A percentile compares a stretch with the other conserved stretches of the same genome.
phyloP scores from a whole-genome alignment of 2,888 invertebrate species.

The Helicoverpa assulta region DNA sequence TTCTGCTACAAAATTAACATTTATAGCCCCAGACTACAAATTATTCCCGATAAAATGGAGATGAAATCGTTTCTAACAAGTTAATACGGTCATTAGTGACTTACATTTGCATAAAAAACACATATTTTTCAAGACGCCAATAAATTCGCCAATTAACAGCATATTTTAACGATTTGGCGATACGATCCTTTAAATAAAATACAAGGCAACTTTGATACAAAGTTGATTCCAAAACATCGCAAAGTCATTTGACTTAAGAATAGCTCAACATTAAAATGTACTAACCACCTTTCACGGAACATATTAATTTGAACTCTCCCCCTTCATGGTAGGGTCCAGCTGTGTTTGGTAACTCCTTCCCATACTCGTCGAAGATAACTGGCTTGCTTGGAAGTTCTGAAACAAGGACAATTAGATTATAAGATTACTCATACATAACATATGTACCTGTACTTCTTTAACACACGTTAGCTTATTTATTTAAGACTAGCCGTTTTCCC shows the following conservation, averaged over 20 bases:
- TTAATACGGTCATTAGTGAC: slow-evolving; percentile 35
- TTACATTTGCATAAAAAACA: slow-evolving; percentile 14
- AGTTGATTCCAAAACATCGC: too few species aligned
- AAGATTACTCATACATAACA: neutral
- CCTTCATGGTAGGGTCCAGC: slow-evolving; percentile 95
- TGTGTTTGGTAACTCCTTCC: slow-evolving; percentile 90
- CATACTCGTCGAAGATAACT: slow-evolving; percentile 93
- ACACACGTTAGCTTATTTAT: too few species aligned
- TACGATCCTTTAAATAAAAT: neutral
- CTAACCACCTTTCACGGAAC: slow-evolving; percentile 93
- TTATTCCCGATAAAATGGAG: slow-evolving; percentile 45
- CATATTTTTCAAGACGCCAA: neutral
- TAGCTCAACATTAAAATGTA: slow-evolving; percentile 21
- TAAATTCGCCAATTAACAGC: neutral
- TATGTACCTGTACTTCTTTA: too few species aligned
- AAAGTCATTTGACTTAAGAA: too few species aligned
- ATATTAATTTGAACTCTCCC: slow-evolving; percentile 93
- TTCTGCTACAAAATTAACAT: slow-evolving; percentile 53
- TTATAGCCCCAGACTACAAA: slow-evolving; percentile 43
- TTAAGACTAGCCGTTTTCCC: too few species aligned
- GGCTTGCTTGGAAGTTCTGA: slow-evolving; percentile 94
- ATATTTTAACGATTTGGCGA: neutral
- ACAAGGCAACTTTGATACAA: too few species aligned
- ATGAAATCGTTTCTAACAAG: slow-evolving; percentile 41
- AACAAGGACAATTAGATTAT: slow-evolving; percentile 74